Percentiles rank a stretch among this genome's conserved stretches.
Conservation (phyloP, 2,113 vertebrate species). For the Malurus elegans region DNA sequence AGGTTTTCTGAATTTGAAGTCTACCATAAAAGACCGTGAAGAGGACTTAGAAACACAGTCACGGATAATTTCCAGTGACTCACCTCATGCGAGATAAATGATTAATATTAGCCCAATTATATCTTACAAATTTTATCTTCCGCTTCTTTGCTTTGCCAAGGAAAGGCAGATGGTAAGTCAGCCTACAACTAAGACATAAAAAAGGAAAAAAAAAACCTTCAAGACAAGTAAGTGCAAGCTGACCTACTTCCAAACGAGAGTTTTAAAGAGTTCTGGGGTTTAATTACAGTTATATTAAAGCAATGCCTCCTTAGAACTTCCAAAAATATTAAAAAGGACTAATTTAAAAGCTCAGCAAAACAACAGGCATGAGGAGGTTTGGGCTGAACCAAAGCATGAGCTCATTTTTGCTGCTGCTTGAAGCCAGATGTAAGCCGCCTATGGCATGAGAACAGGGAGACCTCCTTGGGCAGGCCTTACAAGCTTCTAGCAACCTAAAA, state of each 20-base stretch:
- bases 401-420: not conserved
- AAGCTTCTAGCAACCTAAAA: not conserved
- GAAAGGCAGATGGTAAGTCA: constrained; percentile 75
- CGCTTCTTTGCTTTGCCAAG: constrained; percentile 66
- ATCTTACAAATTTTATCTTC: constrained; percentile 54
- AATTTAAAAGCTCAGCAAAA: constrained; percentile 61
- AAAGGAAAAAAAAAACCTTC: constrained; percentile 27
- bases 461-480: fast-evolving
- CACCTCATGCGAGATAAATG: constrained; percentile 37
- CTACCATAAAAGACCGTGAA: not conserved
- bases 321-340: constrained; percentile 66
- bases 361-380: not conserved
- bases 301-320: constrained; percentile 56
- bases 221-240: constrained; percentile 67
- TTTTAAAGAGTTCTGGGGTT: constrained; percentile 64
- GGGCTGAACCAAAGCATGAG: not conserved
- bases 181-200: constrained; percentile 62
- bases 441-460: not conserved
- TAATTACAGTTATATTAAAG: constrained; percentile 66
- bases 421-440: not conserved
- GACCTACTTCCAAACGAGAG: constrained; percentile 63
- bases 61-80: not conserved
- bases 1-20: not conserved
- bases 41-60: not conserved
- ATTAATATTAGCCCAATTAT: constrained; percentile 66